These are phyloP conservation scores for Peromyscus polionotus DNA, from an alignment of 2,113 vertebrate species.

Conservation along the genomic window DNA sequence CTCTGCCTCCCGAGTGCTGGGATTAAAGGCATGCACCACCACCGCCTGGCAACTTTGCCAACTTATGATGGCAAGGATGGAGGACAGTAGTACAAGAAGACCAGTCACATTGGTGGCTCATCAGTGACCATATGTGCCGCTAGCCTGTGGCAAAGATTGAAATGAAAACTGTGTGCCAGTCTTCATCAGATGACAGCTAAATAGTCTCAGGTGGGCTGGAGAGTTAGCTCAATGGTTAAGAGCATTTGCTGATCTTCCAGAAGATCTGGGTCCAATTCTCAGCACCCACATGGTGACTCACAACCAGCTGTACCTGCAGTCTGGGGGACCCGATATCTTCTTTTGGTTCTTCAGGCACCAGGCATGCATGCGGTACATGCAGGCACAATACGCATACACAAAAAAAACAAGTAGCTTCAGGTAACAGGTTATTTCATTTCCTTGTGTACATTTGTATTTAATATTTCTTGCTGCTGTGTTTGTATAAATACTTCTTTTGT, in stretches of 20 bases:
- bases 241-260: background rate
- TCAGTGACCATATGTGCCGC: background rate
- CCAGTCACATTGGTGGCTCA: background rate
- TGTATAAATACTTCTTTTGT: background rate
- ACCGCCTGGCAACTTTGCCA: background rate
- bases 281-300: background rate
- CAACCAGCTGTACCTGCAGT: background rate
- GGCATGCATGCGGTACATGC: background rate
- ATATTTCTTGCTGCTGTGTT: background rate
- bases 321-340: background rate
- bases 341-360: background rate
- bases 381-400: background rate
- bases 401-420: background rate
- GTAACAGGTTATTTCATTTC: background rate
- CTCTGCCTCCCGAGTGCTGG: too few relatives aligned
- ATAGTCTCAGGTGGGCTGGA: background rate
- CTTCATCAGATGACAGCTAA: background rate
- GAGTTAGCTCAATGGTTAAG: background rate
- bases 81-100: background rate
- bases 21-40: too few relatives aligned
- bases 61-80: background rate
- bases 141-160: conserved; percentile 5
- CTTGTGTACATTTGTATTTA: background rate
- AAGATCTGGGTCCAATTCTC: background rate
- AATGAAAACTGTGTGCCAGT: background rate